Evolutionary conservation across 2,113 vertebrate species (phyloP).

Genomic region (Callipepla squamata): DNA sequence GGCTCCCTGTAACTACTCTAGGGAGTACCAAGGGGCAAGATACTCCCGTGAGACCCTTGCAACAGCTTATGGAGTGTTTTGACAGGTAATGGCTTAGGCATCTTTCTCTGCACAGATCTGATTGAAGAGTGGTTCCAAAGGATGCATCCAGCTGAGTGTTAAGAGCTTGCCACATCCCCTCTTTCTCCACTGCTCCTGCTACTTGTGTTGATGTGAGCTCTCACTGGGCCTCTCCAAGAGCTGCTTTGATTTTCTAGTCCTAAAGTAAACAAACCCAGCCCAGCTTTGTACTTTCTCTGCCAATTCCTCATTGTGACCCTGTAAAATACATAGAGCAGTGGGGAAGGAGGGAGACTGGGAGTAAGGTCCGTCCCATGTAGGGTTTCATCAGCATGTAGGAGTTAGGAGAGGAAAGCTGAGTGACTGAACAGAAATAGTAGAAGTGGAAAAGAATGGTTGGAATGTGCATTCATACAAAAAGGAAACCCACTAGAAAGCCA

Average conservation of each 20-base stretch:
- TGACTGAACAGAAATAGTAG: neutral
- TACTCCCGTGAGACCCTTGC: neutral
- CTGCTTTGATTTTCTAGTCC: neutral
- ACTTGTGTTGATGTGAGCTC: neutral
- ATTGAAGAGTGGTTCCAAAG: neutral
- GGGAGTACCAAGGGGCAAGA: neutral
- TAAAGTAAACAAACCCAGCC: neutral
- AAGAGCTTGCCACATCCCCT: neutral
- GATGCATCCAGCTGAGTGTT: neutral
- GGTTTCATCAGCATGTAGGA: neutral
- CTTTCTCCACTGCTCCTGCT: neutral
- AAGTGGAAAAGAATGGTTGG: neutral
- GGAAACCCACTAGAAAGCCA: neutral
- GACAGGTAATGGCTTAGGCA: neutral
- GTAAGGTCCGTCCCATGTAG: fast-evolving
- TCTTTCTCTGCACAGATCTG: neutral
- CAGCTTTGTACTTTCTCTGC: neutral
- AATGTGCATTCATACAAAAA: neutral
- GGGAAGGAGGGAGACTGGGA: neutral
- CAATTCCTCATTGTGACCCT: neutral
- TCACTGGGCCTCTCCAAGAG: neutral
- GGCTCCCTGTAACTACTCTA: fast-evolving
- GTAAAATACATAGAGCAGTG: neutral
- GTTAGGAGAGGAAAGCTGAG: neutral
- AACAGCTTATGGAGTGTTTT: neutral